Base-by-base conservation (phyloP, 30 jellyfish, hydroid and myxozoan genomes). In the Sanderia malayensis region DNA sequence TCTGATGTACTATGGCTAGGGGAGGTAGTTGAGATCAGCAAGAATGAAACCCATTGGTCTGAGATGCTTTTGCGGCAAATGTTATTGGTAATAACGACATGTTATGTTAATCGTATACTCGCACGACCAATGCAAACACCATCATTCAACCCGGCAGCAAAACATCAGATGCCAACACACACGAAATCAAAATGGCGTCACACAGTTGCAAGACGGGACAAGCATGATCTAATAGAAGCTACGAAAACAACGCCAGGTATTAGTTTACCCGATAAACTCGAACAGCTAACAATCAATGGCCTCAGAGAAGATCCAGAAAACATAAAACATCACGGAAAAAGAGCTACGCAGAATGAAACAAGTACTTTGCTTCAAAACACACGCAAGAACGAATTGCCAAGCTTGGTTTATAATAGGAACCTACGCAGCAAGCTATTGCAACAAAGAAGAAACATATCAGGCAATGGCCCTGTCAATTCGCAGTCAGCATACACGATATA, bases 21-120 rank as follows among this genome's bases (percentile, higher is more conserved):
- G 28, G 15, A 66, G 30, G 44, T 37, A 25, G 61, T 41, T 10
- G 69, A 52, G 64, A 46, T 65, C 46, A 78, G 70, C 89, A 78
- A 78, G 89, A n/a, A 78, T 78, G 89, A 65, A 66, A 78, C 76
- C 89, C 33, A 18, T 60, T 65, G 69, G 31, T 57, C 46, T 78
- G 89, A 68, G 74, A 78, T 78, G 89, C 89, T 78, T 64, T 78
- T 78, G 73, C 89, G 28, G 81, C 81, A 31, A 66, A 46, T 32
- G 45, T 41, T 70, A 31, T 29, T 78, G 52, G 44, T 78, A 79
- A 57, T 31, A 23, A 82, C 66, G 30, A n/a, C 66, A 37, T 78
- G 81, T 18, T 78, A 70, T 46, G 60, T 71, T 22, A 75, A 78
- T 24, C 71, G 68, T 25, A 52, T 31, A 4, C 44, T 22, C 21